A percentile compares a stretch with the other conserved stretches of the same genome.
These are phyloP conservation scores for Atethmia centrago DNA, from an alignment of 2,888 invertebrate genomes.

Conservation along the genomic window DNA sequence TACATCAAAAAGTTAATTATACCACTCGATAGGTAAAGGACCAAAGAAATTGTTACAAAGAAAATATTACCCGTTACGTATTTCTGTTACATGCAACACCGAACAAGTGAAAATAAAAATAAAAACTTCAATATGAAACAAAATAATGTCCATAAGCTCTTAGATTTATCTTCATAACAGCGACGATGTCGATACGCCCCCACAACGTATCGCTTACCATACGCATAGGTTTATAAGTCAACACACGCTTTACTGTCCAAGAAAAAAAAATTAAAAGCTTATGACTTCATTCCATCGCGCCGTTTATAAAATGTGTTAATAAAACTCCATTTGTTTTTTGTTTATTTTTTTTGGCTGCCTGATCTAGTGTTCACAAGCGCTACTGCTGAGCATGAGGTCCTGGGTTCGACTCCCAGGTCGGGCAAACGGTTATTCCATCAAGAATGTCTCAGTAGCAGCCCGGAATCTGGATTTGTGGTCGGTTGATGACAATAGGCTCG, in stretches of 20 bases:
- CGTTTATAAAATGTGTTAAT: slow-evolving; percentile 47
- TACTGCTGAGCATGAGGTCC: not conserved
- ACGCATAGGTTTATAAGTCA: slow-evolving; percentile 55
- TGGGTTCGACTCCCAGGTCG: not conserved
- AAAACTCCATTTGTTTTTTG: not conserved
- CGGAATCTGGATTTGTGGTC: not conserved
- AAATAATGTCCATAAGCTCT: slow-evolving; percentile 32
- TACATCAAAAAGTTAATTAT: too few relatives aligned
- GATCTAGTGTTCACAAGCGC: not conserved
- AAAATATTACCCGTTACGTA: too few relatives aligned
- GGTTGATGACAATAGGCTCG: not conserved
- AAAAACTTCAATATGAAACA: slow-evolving; percentile 15
- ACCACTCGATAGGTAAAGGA: too few relatives aligned
- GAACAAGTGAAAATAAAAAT: not conserved
- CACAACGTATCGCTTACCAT: slow-evolving; percentile 38
- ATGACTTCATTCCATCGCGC: slow-evolving; percentile 59
- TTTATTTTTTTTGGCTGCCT: slow-evolving; percentile 17
- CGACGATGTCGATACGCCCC: slow-evolving; percentile 57
- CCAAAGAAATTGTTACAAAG: too few relatives aligned
- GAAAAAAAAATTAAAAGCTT: slow-evolving; percentile 54
- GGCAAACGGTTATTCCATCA: not conserved
- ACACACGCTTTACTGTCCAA: slow-evolving; percentile 56
- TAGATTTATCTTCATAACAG: slow-evolving; percentile 53
- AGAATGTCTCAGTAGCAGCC: not conserved
- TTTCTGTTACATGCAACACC: not conserved